Base-by-base conservation (phyloP, 2,888 invertebrate genomes). In the Andricus curvator region DNA sequence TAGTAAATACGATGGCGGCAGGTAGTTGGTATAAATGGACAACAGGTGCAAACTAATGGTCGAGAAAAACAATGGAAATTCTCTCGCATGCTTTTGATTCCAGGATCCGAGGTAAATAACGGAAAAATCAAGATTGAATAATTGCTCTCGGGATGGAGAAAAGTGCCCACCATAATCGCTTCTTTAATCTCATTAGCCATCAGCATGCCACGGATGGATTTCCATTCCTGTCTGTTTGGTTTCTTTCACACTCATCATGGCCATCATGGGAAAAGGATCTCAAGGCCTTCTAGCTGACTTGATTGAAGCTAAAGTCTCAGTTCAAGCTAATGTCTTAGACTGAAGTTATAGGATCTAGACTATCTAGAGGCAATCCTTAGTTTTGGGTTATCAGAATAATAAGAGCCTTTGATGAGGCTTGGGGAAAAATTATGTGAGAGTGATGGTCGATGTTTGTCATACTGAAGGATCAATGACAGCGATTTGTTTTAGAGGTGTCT, bases 31-130 rank as follows among this genome's bases (percentile, higher is more conserved):
- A 77, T 44, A 70, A 64, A 76, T 62, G 48, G 76, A 64, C 62
- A 37, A 78, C 83, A 84, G 84, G 82, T 84, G 84, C 77, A 82
- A 79, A 76, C 76, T 82, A 84, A 84, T 82, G 83, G 78, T 77
- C 80, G 76, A 60, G 56, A 5, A 80, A 77, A 77, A 66, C 78
- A 78, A 79, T 80, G 51, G 5, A 64, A 64, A 29, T 29, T 82
- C 33, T 48, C 80, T 64, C 76, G 80, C 79, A 68, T 66, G 76
- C 70, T 48, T 67, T 22, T 67, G 37, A 67, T 67, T 67, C 22
- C n/a, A 67, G 13, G n/a, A 67, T 44, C 22, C 6, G 37, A n/a
- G 67, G 20, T 33, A 37, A 66, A 17, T 66, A 66, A 66, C 37
- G 37, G n/a, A 66, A 66, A 66, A 66, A 66, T 66, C 37, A 66